Conservation (phyloP, 37 sponge, comb jelly and placozoan genomes). For the Ianthella basta region DNA sequence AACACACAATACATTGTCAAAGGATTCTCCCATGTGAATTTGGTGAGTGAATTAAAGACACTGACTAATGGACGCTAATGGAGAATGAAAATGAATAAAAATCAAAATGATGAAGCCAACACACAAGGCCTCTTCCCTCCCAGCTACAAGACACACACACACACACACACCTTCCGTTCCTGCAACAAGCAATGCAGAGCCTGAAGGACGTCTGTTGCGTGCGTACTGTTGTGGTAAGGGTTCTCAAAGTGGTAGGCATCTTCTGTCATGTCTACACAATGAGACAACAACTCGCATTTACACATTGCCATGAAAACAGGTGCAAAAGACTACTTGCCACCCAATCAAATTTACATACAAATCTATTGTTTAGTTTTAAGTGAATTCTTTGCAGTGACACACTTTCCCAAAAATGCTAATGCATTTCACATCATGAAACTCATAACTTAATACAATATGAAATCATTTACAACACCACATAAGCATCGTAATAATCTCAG, state of each 20-base stretch:
- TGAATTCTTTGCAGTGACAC: too few species aligned
- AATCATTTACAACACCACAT: too few species aligned
- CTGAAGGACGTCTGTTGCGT: conserved; percentile 92
- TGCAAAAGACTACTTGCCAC: not conserved
- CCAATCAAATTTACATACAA: too few species aligned
- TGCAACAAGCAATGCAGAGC: conserved; percentile 73
- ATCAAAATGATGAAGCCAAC: too few species aligned
- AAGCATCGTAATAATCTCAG: too few species aligned
- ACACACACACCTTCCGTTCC: conserved; percentile 55
- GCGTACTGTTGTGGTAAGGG: conserved; percentile 85
- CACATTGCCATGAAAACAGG: not conserved
- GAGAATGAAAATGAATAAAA: too few species aligned
- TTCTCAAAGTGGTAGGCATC: conserved; percentile 74
- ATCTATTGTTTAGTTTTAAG: too few species aligned
- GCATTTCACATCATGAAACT: too few species aligned
- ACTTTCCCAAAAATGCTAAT: too few species aligned
- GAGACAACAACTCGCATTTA: not conserved
- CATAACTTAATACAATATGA: too few species aligned
- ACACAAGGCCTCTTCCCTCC: not conserved
- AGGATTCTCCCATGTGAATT: conserved; percentile 16
- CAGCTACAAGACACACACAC: not conserved
- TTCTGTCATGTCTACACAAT: conserved; percentile 59
- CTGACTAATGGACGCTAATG: too few species aligned
- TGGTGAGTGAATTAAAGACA: too few species aligned
- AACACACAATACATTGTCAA: not conserved